These are phyloP conservation scores for Lasioglossum zephyrum DNA, from an alignment of 2,888 invertebrate genomes.

Conservation along the genomic window DNA sequence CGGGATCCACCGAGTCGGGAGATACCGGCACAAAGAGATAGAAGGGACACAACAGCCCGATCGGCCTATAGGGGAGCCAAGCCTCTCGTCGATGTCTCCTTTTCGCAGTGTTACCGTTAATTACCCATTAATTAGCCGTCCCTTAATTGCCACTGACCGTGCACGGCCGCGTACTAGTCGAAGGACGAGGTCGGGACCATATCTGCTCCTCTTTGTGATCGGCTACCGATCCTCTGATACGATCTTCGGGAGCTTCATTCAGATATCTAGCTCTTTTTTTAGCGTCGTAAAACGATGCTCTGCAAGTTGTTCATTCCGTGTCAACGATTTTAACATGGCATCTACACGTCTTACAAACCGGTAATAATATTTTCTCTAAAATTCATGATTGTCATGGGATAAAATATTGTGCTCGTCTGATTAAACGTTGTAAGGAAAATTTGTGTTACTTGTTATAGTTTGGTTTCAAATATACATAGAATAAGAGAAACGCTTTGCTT, in stretches of 20 bases:
- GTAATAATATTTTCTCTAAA: not conserved
- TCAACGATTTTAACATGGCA: not conserved
- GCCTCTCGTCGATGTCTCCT: slow-evolving; percentile 76
- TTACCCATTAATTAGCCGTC: slow-evolving; percentile 83
- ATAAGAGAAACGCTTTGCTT: not conserved
- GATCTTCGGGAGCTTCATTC: slow-evolving; percentile 4
- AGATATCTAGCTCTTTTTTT: not conserved
- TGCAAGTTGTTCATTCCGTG: not conserved
- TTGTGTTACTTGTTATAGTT: not conserved
- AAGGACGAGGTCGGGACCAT: slow-evolving; percentile 35
- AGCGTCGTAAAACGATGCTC: not conserved
- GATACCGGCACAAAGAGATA: slow-evolving; percentile 64
- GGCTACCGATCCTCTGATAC: not conserved
- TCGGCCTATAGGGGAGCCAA: slow-evolving; percentile 26
- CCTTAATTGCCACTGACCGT: slow-evolving; percentile 78
- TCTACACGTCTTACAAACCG: not conserved
- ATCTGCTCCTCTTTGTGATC: slow-evolving; percentile 41
- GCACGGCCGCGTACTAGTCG: slow-evolving; percentile 52
- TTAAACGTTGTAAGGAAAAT: not conserved
- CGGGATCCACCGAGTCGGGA: slow-evolving; percentile 51
- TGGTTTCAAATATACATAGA: not conserved
- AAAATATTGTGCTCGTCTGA: not conserved
- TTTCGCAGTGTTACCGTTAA: slow-evolving; percentile 83
- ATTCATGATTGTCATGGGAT: not conserved
- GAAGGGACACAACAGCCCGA: slow-evolving; percentile 56